phyloP scores from a whole-genome alignment of 2,113 vertebrate species.

The Rhizomys pruinosus region DNA sequence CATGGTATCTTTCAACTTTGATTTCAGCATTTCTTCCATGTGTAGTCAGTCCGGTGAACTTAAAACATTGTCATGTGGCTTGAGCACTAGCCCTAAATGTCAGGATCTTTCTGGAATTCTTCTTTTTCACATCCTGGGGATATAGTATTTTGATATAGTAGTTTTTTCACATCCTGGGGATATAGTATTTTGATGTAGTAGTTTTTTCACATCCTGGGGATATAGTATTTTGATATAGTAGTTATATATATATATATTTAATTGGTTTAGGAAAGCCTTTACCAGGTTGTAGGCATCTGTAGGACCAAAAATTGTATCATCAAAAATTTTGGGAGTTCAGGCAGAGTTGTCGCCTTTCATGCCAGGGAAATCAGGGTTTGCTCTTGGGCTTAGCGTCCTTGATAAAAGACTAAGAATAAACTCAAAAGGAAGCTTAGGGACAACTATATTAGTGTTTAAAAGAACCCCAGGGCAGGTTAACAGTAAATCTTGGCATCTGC shows the following conservation, averaged over 20 bases:
- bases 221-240: slow-evolving; percentile 28
- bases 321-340: neutral
- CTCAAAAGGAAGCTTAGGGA: neutral
- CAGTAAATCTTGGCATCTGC: neutral
- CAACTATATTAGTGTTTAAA: neutral
- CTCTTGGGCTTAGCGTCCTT: neutral
- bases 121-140: neutral
- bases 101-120: slow-evolving; percentile 11
- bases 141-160: slow-evolving; percentile 28
- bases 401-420: neutral
- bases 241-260: neutral
- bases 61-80: neutral
- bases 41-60: neutral
- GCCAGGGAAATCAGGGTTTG: neutral
- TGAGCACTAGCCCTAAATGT: neutral
- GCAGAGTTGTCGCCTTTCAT: neutral
- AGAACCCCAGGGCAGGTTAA: neutral
- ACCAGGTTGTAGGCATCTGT: neutral
- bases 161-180: neutral
- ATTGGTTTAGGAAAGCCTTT: slow-evolving; percentile 6
- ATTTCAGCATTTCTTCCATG: slow-evolving; percentile 16
- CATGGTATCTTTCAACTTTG: slow-evolving; percentile 19
- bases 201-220: neutral
- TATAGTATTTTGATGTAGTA: slow-evolving; percentile 28
- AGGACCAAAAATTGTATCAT: too few species aligned